phyloP scores from a whole-genome alignment of 1,140 invertebrate genomes.

The Camponotus floridanus region DNA sequence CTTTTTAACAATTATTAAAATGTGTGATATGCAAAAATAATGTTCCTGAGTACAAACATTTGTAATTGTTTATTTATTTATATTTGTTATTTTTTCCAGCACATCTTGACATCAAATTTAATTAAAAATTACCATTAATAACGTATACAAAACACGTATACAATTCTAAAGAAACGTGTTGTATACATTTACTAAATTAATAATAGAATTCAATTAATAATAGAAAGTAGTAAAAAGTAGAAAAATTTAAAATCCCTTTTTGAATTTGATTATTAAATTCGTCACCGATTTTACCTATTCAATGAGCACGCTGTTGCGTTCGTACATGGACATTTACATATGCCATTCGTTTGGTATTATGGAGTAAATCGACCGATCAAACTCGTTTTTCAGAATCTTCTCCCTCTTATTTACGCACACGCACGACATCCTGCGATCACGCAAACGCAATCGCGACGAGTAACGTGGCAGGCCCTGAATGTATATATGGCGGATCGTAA shows the following conservation, averaged over 20 bases:
- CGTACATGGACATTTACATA: neutral
- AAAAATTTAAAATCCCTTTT: neutral
- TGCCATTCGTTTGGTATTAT: neutral
- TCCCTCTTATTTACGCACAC: neutral
- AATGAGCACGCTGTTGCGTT: neutral
- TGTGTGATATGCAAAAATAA: neutral
- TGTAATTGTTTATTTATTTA: neutral
- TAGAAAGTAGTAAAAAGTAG: neutral
- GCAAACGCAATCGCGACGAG: constrained; percentile 47
- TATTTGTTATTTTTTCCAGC: neutral
- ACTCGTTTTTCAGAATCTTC: constrained; percentile 8
- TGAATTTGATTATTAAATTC: neutral
- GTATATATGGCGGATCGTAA: constrained; percentile 66
- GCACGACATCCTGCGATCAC: constrained; percentile 17
- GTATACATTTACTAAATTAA: too few species aligned
- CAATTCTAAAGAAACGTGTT: too few species aligned
- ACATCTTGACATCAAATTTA: neutral
- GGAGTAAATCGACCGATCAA: neutral
- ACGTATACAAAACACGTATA: too few species aligned
- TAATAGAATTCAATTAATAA: neutral
- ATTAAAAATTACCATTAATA: too few species aligned
- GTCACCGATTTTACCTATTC: neutral
- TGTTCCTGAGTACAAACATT: neutral
- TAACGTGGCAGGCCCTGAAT: constrained; percentile 57
- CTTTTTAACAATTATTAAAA: constrained; percentile 1